phyloP scores from a whole-genome alignment of 2,888 invertebrate genomes.

The Tricholauxania praeusta region DNA sequence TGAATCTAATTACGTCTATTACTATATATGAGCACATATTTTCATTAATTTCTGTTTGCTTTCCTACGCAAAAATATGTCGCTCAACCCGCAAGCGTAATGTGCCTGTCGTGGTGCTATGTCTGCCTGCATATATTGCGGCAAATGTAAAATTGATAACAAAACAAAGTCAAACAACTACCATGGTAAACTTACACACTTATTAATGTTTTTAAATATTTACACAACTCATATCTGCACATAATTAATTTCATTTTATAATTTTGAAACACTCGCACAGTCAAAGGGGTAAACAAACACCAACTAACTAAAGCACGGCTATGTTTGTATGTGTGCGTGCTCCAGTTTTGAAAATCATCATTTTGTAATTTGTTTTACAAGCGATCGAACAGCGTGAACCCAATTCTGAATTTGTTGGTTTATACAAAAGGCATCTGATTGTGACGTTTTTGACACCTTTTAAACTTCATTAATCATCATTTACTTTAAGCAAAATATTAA shows the following conservation, averaged over 20 bases:
- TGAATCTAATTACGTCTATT: background rate
- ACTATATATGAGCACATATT: background rate
- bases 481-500: background rate
- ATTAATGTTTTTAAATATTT: background rate
- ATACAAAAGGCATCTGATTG: background rate
- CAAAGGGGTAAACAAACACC: background rate
- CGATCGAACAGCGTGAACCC: background rate
- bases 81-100: too few relatives aligned
- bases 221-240: slow-evolving; percentile 12
- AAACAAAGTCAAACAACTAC: background rate
- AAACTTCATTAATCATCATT: slow-evolving; percentile 4
- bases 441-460: background rate
- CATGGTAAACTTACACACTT: background rate
- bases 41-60: slow-evolving; percentile 8
- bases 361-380: slow-evolving; percentile 7
- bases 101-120: too few relatives aligned
- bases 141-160: background rate
- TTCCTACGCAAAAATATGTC: background rate
- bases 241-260: slow-evolving; percentile 15
- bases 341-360: slow-evolving; percentile 1
- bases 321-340: background rate
- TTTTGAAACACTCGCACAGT: background rate
- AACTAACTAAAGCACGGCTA: background rate
- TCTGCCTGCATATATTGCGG: background rate
- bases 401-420: background rate